Percentiles rank a stretch among this genome's conserved stretches.
phyloP scores from a whole-genome alignment of 1,140 invertebrate genomes.

The Arctopsyche grandis region DNA sequence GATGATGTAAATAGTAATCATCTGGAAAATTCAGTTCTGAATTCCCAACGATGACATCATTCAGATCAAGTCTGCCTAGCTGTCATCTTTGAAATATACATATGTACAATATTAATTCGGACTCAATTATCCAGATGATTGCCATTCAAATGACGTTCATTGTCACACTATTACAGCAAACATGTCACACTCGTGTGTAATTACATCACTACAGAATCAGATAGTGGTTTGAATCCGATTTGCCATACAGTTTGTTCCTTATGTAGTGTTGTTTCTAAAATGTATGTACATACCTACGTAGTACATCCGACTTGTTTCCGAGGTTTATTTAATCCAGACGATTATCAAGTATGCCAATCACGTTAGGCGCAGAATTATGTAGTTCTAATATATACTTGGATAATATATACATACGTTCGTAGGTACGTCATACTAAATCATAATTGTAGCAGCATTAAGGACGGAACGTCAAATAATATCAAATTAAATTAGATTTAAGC shows the following conservation, averaged over 20 bases:
- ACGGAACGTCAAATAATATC: neutral
- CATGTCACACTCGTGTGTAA: too few species aligned
- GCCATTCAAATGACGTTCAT: too few species aligned
- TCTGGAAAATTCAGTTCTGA: too few species aligned
- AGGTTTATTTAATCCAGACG: neutral
- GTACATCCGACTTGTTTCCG: neutral
- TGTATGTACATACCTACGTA: neutral
- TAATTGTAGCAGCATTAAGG: neutral
- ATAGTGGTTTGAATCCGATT: too few species aligned
- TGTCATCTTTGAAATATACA: neutral
- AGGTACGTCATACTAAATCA: conserved; percentile 8
- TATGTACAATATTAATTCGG: neutral
- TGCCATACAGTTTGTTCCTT: too few species aligned
- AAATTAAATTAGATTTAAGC: conserved; percentile 5
- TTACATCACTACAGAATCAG: too few species aligned
- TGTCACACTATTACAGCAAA: too few species aligned
- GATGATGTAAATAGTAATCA: too few species aligned
- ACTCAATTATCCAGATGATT: neutral
- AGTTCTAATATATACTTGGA: too few species aligned
- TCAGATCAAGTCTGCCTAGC: neutral
- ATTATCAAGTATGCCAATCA: neutral
- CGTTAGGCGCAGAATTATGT: too few species aligned
- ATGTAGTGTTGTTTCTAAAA: neutral
- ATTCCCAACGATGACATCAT: too few species aligned
- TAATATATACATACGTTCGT: neutral